Evolutionary conservation across 2,113 vertebrate genomes (phyloP).

Genomic region (Actenoides lindsayi): DNA sequence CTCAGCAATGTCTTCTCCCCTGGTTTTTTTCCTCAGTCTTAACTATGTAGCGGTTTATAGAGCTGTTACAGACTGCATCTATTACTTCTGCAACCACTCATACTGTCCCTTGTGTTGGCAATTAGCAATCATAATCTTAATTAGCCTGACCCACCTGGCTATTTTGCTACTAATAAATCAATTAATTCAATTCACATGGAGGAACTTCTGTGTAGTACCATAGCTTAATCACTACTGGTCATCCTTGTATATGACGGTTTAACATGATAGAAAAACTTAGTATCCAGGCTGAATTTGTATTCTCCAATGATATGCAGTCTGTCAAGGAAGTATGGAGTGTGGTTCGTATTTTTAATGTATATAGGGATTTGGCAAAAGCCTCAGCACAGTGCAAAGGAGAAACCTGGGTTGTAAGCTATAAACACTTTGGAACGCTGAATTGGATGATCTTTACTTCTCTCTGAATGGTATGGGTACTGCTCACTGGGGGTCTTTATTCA

Average conservation of each 20-base stretch:
- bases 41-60: background rate
- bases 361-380: slow-evolving; percentile 65
- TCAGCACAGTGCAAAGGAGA: slow-evolving; percentile 54
- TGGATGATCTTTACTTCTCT: slow-evolving; percentile 37
- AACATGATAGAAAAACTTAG: slow-evolving; percentile 8
- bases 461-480: slow-evolving; percentile 2
- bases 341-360: slow-evolving; percentile 75
- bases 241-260: slow-evolving; percentile 46
- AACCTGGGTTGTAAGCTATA: slow-evolving; percentile 38
- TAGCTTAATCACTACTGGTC: slow-evolving; percentile 71
- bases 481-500: slow-evolving; percentile 31
- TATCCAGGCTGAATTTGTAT: slow-evolving; percentile 70
- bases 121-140: slow-evolving; percentile 80
- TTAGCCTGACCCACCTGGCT: slow-evolving; percentile 77
- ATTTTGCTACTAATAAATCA: slow-evolving; percentile 78
- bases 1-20: background rate
- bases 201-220: slow-evolving; percentile 49
- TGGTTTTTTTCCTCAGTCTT: background rate
- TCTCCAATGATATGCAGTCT: slow-evolving; percentile 52
- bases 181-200: slow-evolving; percentile 78
- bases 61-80: slow-evolving; percentile 21
- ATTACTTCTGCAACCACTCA: slow-evolving; percentile 46
- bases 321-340: slow-evolving; percentile 47
- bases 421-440: slow-evolving; percentile 29
- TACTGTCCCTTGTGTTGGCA: slow-evolving; percentile 67